Conservation (phyloP, 2,113 vertebrate species). For the Platichthys flesus region DNA sequence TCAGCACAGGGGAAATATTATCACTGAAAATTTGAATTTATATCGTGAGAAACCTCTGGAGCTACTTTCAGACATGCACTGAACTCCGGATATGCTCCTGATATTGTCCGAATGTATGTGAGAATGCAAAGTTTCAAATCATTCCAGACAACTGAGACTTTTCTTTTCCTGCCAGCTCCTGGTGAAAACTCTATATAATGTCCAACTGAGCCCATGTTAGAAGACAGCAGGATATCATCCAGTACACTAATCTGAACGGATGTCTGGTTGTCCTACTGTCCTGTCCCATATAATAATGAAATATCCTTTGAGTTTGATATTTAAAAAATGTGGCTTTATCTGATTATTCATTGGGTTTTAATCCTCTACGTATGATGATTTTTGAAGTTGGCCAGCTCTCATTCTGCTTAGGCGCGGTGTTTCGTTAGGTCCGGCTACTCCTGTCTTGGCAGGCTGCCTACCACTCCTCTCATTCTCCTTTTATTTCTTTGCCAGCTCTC, state of each 20-base stretch:
- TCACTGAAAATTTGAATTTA: not conserved
- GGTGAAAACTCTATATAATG: too few species aligned
- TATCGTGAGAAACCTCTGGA: not conserved
- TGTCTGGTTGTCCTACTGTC: not conserved
- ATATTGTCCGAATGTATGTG: too few species aligned
- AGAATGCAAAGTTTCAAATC: too few species aligned
- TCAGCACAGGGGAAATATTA: conserved; percentile 7
- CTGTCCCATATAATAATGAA: not conserved
- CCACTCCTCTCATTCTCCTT: conserved; percentile 51
- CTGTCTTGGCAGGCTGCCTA: conserved; percentile 60
- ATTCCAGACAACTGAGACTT: too few species aligned
- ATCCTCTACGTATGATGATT: not conserved
- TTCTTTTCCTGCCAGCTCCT: too few species aligned
- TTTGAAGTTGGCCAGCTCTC: conserved; percentile 1
- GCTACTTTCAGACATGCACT: not conserved
- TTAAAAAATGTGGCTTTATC: conserved; percentile 5
- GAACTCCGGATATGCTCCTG: not conserved
- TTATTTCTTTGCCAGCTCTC: conserved; percentile 65
- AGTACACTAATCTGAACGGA: not conserved
- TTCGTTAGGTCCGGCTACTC: conserved; percentile 52
- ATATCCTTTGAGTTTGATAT: not conserved
- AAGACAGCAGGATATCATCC: not conserved
- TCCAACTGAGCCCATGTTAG: too few species aligned
- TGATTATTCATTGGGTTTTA: conserved; percentile 2
- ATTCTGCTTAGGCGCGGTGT: conserved; percentile 30